Evolutionary conservation across 2,797 vertebrate species (phyloP).

Genomic region (Okamejei kenojei): DNA sequence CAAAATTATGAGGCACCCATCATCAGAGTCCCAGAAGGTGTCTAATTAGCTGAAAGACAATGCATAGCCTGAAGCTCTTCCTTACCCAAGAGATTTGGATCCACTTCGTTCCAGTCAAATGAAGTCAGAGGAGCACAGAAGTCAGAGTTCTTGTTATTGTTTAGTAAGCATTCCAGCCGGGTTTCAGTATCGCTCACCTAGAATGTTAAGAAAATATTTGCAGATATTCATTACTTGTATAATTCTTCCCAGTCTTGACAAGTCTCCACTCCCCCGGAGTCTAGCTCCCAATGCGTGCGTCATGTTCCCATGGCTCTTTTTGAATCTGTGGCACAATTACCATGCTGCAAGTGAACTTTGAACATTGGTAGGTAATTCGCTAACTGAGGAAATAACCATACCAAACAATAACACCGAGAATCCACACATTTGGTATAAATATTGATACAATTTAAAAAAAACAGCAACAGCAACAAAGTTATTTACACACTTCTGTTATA

Average conservation of each 20-base stretch:
- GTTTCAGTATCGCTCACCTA: slow-evolving; percentile 97
- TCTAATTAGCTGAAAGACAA: neutral
- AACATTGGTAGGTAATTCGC: neutral
- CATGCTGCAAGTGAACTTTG: neutral
- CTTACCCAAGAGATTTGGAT: slow-evolving; percentile 91
- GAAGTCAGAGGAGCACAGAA: slow-evolving; percentile 96
- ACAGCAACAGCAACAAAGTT: neutral
- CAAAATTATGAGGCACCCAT: neutral
- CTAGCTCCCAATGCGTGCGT: neutral
- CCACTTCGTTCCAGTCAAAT: slow-evolving; percentile 98
- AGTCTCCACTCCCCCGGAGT: neutral
- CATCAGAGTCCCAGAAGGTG: neutral
- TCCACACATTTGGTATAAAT: neutral
- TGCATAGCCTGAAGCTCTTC: neutral
- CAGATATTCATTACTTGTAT: neutral
- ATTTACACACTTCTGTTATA: neutral
- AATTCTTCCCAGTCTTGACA: no score
- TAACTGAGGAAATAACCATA: neutral
- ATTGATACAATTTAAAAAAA: neutral
- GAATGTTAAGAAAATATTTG: slow-evolving; percentile 39
- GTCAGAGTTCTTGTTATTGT: slow-evolving; percentile 98
- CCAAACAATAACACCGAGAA: neutral
- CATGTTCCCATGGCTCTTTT: neutral
- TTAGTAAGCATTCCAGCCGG: slow-evolving; percentile 90
- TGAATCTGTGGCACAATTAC: neutral